These are phyloP conservation scores for Xiphophorus birchmanni DNA, from an alignment of 2,797 vertebrate species.

Conservation along the genomic window DNA sequence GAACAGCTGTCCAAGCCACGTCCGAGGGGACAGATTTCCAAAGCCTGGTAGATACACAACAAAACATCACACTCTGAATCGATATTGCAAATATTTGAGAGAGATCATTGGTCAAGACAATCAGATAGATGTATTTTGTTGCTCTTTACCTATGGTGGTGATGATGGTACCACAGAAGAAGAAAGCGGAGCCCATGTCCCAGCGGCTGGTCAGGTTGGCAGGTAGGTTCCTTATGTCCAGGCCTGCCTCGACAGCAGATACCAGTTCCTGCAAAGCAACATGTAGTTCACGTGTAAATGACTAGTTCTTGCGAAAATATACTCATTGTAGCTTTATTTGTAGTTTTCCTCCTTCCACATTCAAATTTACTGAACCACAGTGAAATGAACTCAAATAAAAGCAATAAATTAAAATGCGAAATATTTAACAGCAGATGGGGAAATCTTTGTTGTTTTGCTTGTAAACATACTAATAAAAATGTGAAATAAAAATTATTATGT, in stretches of 20 bases:
- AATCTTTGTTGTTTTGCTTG: neutral
- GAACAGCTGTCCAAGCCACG: constrained; percentile 86
- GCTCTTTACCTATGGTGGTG: constrained; percentile 90
- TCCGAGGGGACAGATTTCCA: constrained; percentile 89
- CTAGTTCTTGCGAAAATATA: neutral
- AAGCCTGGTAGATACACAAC: constrained; percentile 78
- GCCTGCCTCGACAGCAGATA: constrained; percentile 83
- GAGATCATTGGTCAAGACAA: neutral
- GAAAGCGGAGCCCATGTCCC: constrained; percentile 88
- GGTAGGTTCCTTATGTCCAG: constrained; percentile 79
- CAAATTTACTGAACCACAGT: neutral
- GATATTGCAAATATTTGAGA: neutral
- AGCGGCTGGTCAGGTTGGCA: constrained; percentile 81
- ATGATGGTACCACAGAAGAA: constrained; percentile 96
- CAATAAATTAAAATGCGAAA: neutral
- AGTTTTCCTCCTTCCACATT: neutral
- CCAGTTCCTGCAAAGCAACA: constrained; percentile 77
- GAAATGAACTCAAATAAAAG: neutral
- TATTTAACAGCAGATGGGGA: neutral
- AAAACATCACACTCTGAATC: neutral
- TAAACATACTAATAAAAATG: neutral
- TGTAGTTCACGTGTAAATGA: neutral
- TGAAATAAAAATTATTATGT: neutral
- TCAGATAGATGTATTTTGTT: neutral
- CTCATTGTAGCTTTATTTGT: neutral